Evolutionary conservation across 2,797 vertebrate species (phyloP).

Genomic region (Eulemur rubriventer): DNA sequence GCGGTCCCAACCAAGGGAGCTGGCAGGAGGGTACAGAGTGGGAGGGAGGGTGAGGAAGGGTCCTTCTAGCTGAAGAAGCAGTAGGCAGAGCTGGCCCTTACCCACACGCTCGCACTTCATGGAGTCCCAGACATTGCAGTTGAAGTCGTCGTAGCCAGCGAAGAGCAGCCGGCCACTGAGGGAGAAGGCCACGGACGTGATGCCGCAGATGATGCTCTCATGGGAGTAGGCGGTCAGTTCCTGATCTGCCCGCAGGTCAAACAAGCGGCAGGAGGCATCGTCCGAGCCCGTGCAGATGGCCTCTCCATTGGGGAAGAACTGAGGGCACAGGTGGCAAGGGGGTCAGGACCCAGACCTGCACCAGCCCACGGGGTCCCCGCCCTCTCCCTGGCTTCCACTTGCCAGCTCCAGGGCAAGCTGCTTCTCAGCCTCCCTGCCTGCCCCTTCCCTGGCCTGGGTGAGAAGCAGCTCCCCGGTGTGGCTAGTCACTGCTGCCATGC

Average conservation of each 20-base stretch:
- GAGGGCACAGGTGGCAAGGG: neutral
- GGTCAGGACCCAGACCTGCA: neutral
- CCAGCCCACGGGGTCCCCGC: neutral
- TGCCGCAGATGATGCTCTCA: constrained; percentile 95
- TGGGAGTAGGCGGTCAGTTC: constrained; percentile 96
- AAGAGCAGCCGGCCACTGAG: constrained; percentile 94
- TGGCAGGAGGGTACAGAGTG: neutral
- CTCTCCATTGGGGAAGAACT: constrained; percentile 98
- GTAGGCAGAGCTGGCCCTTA: constrained; percentile 82
- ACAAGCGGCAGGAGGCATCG: constrained; percentile 95
- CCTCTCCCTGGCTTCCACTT: neutral
- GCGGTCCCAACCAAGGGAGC: neutral
- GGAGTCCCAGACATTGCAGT: constrained; percentile 98
- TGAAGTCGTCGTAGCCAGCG: constrained; percentile 98
- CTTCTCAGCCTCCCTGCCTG: neutral
- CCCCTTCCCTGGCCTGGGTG: neutral
- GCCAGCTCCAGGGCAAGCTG: neutral
- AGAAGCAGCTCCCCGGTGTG: neutral
- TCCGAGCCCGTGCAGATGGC: constrained; percentile 97
- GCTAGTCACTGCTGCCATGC: neutral
- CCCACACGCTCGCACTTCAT: constrained; percentile 96
- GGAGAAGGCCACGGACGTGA: constrained; percentile 96
- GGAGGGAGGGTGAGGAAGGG: neutral
- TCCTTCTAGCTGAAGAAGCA: neutral
- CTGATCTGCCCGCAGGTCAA: constrained; percentile 96